Base-by-base conservation (phyloP, 2,888 invertebrate species). In the Barypeithes pellucidus region DNA sequence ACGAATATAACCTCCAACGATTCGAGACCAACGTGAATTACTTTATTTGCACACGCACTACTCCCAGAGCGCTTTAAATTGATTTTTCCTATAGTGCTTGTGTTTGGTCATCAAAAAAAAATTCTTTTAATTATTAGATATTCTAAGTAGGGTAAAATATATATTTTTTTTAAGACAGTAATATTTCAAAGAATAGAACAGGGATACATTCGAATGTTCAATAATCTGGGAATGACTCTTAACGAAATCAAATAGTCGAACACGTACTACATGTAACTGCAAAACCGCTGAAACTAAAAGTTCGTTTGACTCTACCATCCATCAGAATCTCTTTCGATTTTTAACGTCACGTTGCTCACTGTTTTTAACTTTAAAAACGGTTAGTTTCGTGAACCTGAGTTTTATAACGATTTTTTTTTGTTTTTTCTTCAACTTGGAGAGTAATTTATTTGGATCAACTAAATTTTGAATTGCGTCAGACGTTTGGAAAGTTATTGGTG, bases 191-290 rank as follows among this genome's bases (percentile, higher is more conserved):
- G 29, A 29, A 29, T 9, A 29, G 9, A 29, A 29, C 9, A 29
- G 9, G 9, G 29, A 9, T 2, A 52, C 52, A 29, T 52, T 1
- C 24, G 14, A 18, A 52, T 52, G 14, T 52, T 24, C n/a, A 29
- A 29, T 5, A 29, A 29, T 5, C 29, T 9, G 29, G 7, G 29
- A 29, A 7, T 29, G 7, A 29, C 29, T 9, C 29, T 29, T 52
- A 52, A 29, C 24, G 29, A 52, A 52, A 52, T 52, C 52, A 52
- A 29, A 52, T 52, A 52, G 52, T 52, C 29, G 52, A 52, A 52
- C 52, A 52, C 52, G 52, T 24, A 52, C 14, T 52, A 12, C 14
- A 14, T 52, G 52, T 52, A 52, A 52, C 52, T 24, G 52, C 29
- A 52, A 52, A 52, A 52, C 29, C 29, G 29, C 52, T 24, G 29